Evolutionary conservation across 1,140 invertebrate species (phyloP).

Genomic region (Drosophila tsacasi): DNA sequence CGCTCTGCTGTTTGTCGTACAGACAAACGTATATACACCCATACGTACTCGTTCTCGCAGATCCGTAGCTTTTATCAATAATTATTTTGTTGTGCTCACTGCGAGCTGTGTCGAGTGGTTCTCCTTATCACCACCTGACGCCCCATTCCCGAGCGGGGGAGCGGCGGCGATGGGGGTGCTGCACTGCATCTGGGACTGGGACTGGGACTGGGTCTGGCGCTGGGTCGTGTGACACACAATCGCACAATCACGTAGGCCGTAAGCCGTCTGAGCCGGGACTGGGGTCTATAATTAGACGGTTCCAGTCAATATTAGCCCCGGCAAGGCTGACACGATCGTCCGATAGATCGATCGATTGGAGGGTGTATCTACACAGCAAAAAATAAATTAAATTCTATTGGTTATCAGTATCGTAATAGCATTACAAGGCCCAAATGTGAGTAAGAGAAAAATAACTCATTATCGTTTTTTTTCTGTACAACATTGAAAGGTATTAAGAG

Average conservation of each 20-base stretch:
- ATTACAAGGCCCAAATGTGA: conserved; percentile 2
- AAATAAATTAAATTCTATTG: not conserved
- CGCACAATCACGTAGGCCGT: conserved; percentile 73
- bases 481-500: too few relatives aligned
- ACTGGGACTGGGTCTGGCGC: conserved; percentile 6
- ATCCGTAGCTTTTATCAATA: conserved; percentile 75
- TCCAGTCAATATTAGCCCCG: conserved; percentile 45
- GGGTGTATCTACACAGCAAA: conserved; percentile 18
- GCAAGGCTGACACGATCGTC: conserved; percentile 54
- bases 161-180: not conserved
- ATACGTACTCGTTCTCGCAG: too few relatives aligned
- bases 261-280: conserved; percentile 26
- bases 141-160: not conserved
- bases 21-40: conserved; percentile 27
- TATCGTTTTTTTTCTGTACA: not conserved
- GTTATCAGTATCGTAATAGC: not conserved
- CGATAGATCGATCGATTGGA: conserved; percentile 19
- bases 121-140: conserved; percentile 69
- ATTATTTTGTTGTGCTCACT: conserved; percentile 81
- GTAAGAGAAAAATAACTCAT: not conserved
- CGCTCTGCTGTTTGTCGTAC: conserved; percentile 58
- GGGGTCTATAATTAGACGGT: conserved; percentile 68
- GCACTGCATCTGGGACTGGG: conserved; percentile 33
- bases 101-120: conserved; percentile 61
- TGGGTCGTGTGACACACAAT: conserved; percentile 75